These are phyloP conservation scores for Pachycephala philippinensis DNA, from an alignment of 2,113 vertebrate species.

Conservation along the genomic window DNA sequence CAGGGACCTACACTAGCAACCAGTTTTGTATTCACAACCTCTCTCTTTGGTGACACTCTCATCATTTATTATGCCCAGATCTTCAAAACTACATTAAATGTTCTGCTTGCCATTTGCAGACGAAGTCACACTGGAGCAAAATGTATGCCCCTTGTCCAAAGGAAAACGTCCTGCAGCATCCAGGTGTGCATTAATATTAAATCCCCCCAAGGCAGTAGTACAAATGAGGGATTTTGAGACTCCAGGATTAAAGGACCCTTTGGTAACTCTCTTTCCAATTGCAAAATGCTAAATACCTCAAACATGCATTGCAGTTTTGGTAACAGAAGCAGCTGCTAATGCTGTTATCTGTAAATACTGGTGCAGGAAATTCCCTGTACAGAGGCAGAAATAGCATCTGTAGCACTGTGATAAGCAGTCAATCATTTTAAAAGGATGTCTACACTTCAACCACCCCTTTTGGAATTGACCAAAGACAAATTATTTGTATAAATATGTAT, in stretches of 20 bases:
- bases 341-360: conserved; percentile 32
- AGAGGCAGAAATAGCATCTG: conserved; percentile 52
- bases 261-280: not conserved
- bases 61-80: not conserved
- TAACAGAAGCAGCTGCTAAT: conserved; percentile 35
- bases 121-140: not conserved
- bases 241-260: not conserved
- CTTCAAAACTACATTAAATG: not conserved
- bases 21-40: not conserved
- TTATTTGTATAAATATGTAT: conserved; percentile 23
- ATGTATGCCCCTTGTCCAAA: not conserved
- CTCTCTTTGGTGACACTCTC: not conserved
- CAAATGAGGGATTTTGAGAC: not conserved
- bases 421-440: conserved; percentile 23
- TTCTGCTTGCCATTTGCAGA: not conserved
- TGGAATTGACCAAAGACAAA: not conserved
- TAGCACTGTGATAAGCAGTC: conserved; percentile 31
- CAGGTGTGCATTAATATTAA: conserved; percentile 42
- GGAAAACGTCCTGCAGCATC: not conserved
- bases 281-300: conserved; percentile 21
- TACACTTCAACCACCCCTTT: conserved; percentile 8
- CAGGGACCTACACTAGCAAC: not conserved
- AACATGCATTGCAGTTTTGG: conserved; percentile 8
- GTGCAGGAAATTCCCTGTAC: conserved; percentile 35
- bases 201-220: not conserved